Percentiles rank a stretch among this genome's conserved stretches.
Evolutionary conservation across 2,888 invertebrate genomes (phyloP).

Genomic region (Drosophila hamatofila): DNA sequence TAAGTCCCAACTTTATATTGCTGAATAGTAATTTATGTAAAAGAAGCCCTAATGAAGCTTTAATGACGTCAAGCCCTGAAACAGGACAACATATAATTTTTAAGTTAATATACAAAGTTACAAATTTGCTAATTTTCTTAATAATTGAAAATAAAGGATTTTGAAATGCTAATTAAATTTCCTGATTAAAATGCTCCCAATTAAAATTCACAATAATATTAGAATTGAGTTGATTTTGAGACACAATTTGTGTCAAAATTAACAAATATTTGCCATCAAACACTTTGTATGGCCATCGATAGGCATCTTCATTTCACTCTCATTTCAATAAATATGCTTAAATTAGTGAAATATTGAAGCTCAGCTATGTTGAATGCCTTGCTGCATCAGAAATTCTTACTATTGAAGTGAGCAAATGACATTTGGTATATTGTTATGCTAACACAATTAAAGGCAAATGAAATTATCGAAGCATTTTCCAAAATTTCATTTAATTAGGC

Average conservation of each 20-base stretch:
- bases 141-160: no score
- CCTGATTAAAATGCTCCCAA: no score
- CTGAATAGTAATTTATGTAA: no score
- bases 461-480: background rate
- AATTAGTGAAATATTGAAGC: background rate
- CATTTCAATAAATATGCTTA: background rate
- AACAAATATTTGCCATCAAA: background rate
- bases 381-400: background rate
- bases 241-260: background rate
- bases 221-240: no score
- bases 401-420: background rate
- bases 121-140: no score
- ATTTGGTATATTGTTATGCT: background rate
- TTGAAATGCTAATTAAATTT: no score
- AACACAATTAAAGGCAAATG: background rate
- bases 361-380: background rate
- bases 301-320: background rate
- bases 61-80: no score
- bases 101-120: no score
- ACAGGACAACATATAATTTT: no score
- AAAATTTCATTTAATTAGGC: conserved; percentile 8
- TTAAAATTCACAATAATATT: no score
- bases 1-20: no score
- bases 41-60: no score
- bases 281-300: background rate